Base-by-base conservation (phyloP, 2,797 vertebrate species). In the Coreius guichenoti region DNA sequence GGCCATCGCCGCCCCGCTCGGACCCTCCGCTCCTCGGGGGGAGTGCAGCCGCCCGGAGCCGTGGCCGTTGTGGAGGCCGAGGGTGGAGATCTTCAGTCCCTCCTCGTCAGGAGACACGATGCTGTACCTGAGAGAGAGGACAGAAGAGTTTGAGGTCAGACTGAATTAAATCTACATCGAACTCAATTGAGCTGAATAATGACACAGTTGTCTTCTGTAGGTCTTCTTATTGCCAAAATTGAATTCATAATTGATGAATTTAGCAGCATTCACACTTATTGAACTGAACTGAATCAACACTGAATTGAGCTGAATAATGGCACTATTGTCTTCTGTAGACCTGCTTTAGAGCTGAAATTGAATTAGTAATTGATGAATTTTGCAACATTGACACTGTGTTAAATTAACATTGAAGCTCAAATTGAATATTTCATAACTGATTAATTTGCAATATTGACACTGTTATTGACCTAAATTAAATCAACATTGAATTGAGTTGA, bases 101-200 rank as follows among this genome's bases (percentile, higher is more conserved):
- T 95, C 95, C 72, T 96, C 97, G 82, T 96, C 97, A 0, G 96
- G 95, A 31, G 97, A 97, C 89, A 96, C 97, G 0, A 97, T 93
- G 92, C 96, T 95, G 93, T 97, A 98, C 94, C 97, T 98, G 93
- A 58, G 1, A 65, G 47, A 82, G 1, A 72, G 33, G 23, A 47
- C n/a, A 73, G 19, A 16, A 56, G 2, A 45, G 47, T 75, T 75
- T 21, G 51, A 54, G 65, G 36, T 85, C 39, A 87, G n/a, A 83
- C 36, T 36, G 6, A 39, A 8, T 36, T 6, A 39, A 39, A 39
- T 43, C 39, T 9, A 39, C 36, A 43, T 43, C 39, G 8, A 54
- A 8, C 2, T 51, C 5, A 51, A 2, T 49, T 21, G 8, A 54
- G 51, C 7, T 21, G 16, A 19, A 51, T 19, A 51, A 58, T n/a